Conservation (phyloP, 2,888 invertebrate genomes). For the Alviniconcha strummeri region DNA sequence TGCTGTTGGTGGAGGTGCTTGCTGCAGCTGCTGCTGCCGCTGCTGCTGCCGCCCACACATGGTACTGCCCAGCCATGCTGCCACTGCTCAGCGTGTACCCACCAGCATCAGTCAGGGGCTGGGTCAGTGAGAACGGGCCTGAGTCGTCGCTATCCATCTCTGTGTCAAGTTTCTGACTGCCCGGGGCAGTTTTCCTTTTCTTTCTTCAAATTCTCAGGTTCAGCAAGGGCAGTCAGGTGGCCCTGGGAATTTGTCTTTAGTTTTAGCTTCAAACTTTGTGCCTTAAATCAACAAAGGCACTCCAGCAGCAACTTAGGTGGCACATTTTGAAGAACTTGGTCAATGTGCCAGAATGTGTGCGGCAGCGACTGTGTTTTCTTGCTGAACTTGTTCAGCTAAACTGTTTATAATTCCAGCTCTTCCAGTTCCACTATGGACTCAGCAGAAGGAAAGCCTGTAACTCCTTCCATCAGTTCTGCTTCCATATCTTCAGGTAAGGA, state of each 20-base stretch:
- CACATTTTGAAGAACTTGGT: neutral
- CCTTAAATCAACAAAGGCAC: neutral
- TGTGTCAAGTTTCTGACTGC: neutral
- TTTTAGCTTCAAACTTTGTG: too few relatives aligned
- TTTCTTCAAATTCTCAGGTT: too few relatives aligned
- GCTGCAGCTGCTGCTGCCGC: neutral
- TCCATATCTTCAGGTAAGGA: too few relatives aligned
- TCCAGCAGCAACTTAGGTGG: neutral
- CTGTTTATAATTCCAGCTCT: too few relatives aligned
- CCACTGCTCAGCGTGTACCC: constrained; percentile 15
- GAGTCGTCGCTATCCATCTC: constrained; percentile 26
- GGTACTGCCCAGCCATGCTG: constrained; percentile 28
- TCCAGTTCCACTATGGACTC: too few relatives aligned
- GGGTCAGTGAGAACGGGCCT: constrained; percentile 24
- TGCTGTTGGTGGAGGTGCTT: constrained; percentile 17
- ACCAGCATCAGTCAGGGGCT: constrained; percentile 9
- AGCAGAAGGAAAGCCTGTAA: too few relatives aligned
- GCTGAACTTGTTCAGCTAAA: too few relatives aligned
- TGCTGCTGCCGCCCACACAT: constrained; percentile 19
- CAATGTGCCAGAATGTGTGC: too few relatives aligned
- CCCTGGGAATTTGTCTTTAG: too few relatives aligned
- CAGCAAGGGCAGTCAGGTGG: too few relatives aligned
- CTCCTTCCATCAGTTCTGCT: too few relatives aligned
- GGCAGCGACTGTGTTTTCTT: too few relatives aligned
- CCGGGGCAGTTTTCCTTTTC: neutral